A percentile compares a stretch with the other conserved stretches of the same genome.
Evolutionary conservation across 2,888 invertebrate species (phyloP).

Genomic region (Cerceris ruficornis): DNA sequence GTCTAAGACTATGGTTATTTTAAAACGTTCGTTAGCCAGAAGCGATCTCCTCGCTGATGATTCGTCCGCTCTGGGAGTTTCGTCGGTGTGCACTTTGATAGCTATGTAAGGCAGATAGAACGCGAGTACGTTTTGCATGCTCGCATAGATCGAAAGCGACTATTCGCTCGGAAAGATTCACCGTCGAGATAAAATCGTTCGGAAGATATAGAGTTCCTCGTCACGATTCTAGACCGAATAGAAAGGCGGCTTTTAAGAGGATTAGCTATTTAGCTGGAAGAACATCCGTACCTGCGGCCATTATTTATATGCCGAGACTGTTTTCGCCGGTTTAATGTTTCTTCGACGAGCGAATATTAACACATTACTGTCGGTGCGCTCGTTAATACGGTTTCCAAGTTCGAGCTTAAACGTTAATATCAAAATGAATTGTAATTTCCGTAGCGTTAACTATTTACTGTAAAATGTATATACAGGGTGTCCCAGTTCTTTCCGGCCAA

Average conservation of each 20-base stretch:
- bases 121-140: slow-evolving; percentile 49
- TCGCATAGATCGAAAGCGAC: slow-evolving; percentile 61
- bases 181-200: slow-evolving; percentile 56
- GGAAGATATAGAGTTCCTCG: slow-evolving; percentile 63
- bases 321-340: slow-evolving; percentile 8
- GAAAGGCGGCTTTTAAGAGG: slow-evolving; percentile 51
- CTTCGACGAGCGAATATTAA: not conserved
- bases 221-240: slow-evolving; percentile 53
- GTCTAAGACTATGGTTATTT: slow-evolving; percentile 51
- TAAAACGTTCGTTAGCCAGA: slow-evolving; percentile 39
- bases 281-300: slow-evolving; percentile 35
- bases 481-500: too few species aligned
- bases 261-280: slow-evolving; percentile 52
- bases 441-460: too few species aligned
- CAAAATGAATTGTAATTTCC: too few species aligned
- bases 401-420: too few species aligned
- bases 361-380: not conserved
- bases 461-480: too few species aligned
- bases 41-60: slow-evolving; percentile 27
- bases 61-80: slow-evolving; percentile 1
- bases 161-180: slow-evolving; percentile 66
- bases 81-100: too few species aligned
- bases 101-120: not conserved
- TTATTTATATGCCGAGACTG: slow-evolving; percentile 44
- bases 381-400: too few species aligned